phyloP scores from a whole-genome alignment of 2,888 invertebrate species.

The Oscheius sp. region DNA sequence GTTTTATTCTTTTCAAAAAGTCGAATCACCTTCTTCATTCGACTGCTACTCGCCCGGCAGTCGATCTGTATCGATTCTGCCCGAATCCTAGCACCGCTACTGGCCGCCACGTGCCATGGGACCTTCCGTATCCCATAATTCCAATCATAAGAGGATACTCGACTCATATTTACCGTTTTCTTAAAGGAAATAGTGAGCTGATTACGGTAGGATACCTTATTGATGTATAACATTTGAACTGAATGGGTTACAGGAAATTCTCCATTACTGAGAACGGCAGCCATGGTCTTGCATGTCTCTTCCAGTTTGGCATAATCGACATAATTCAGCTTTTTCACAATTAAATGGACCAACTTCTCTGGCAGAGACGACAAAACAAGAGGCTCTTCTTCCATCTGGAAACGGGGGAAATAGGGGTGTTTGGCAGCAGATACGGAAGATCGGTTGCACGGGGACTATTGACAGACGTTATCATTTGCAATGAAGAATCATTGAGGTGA shows the following conservation, averaged over 20 bases:
- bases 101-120: slow-evolving; percentile 22
- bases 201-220: neutral
- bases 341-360: neutral
- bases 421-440: too few species aligned
- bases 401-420: too few species aligned
- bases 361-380: neutral
- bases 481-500: too few species aligned
- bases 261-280: neutral
- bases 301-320: neutral
- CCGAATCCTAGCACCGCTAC: neutral
- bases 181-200: neutral
- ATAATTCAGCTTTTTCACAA: neutral
- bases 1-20: slow-evolving; percentile 25
- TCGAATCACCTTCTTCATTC: slow-evolving; percentile 13
- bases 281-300: neutral
- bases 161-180: slow-evolving; percentile 17
- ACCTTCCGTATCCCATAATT: neutral
- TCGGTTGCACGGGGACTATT: too few species aligned
- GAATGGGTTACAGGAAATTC: neutral
- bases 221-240: neutral
- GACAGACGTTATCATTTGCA: too few species aligned
- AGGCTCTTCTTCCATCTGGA: neutral
- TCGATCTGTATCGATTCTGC: neutral
- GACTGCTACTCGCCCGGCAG: neutral
- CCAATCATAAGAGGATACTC: neutral